phyloP scores from a whole-genome alignment of 2,888 invertebrate genomes.

The Scotopteryx bipunctaria region DNA sequence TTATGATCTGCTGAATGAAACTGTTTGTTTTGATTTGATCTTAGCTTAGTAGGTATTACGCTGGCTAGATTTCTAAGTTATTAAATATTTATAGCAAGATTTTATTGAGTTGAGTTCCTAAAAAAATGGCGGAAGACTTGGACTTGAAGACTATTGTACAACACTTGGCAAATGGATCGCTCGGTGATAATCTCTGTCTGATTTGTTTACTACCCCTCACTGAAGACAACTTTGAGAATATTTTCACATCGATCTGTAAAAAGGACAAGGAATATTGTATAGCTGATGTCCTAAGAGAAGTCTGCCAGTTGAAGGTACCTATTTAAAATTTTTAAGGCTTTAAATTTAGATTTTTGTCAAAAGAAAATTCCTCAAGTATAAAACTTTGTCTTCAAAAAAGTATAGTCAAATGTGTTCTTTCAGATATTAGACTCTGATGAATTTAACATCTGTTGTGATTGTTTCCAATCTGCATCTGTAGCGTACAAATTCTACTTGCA shows the following conservation, averaged over 20 bases:
- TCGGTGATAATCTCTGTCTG: slow-evolving; percentile 61
- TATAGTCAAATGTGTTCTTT: neutral
- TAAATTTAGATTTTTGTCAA: too few species aligned
- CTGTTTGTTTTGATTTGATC: too few species aligned
- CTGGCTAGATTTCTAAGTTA: too few species aligned
- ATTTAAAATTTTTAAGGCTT: too few species aligned
- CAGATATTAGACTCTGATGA: slow-evolving; percentile 55
- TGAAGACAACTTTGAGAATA: slow-evolving; percentile 55
- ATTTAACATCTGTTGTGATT: slow-evolving; percentile 61
- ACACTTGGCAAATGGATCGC: slow-evolving; percentile 63
- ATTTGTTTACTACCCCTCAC: slow-evolving; percentile 61
- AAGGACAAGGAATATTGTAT: slow-evolving; percentile 63
- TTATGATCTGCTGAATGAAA: too few species aligned
- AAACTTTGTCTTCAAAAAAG: too few species aligned
- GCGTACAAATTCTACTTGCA: slow-evolving; percentile 65
- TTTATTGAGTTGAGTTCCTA: too few species aligned
- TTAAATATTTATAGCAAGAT: too few species aligned
- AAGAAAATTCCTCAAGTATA: too few species aligned
- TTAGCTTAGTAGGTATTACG: too few species aligned
- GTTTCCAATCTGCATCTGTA: slow-evolving; percentile 57
- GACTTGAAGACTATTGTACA: slow-evolving; percentile 62
- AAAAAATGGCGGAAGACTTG: slow-evolving; percentile 54
- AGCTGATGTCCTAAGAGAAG: slow-evolving; percentile 58
- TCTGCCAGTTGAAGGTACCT: slow-evolving; percentile 50
- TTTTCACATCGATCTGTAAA: slow-evolving; percentile 66